These are phyloP conservation scores for Oreortyx pictus DNA, from an alignment of 2,797 vertebrate genomes.

Conservation along the genomic window DNA sequence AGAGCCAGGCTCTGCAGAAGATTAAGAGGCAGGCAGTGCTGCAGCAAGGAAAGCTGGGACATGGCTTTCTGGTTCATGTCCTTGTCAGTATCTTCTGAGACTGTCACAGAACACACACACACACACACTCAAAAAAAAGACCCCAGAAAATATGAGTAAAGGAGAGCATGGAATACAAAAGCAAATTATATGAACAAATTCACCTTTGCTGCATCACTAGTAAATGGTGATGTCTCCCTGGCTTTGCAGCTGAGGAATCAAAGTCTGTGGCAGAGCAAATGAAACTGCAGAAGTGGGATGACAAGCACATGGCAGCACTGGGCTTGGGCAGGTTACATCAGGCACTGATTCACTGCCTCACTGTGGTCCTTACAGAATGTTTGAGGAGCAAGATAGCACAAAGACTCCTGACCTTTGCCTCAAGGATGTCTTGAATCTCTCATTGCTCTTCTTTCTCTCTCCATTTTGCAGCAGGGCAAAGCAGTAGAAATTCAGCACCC, in stretches of 20 bases:
- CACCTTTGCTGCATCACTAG: not conserved
- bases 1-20: not conserved
- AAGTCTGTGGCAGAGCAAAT: not conserved
- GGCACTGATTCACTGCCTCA: not conserved
- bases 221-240: not conserved
- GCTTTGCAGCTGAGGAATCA: not conserved
- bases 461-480: not conserved
- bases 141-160: not conserved
- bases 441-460: not conserved
- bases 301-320: not conserved
- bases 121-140: not conserved
- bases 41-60: not conserved
- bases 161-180: not conserved
- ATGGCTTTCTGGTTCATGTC: not conserved
- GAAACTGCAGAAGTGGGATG: not conserved
- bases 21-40: not conserved
- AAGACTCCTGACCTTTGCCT: not conserved
- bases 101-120: fast-evolving
- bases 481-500: not conserved
- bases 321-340: no score
- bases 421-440: not conserved
- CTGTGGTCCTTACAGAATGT: not conserved
- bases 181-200: not conserved
- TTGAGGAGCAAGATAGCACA: no score
- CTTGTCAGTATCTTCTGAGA: not conserved